A percentile compares a stretch with the other conserved stretches of the same genome.
Conservation (phyloP, 2,888 invertebrate genomes). For the Pammene aurita region DNA sequence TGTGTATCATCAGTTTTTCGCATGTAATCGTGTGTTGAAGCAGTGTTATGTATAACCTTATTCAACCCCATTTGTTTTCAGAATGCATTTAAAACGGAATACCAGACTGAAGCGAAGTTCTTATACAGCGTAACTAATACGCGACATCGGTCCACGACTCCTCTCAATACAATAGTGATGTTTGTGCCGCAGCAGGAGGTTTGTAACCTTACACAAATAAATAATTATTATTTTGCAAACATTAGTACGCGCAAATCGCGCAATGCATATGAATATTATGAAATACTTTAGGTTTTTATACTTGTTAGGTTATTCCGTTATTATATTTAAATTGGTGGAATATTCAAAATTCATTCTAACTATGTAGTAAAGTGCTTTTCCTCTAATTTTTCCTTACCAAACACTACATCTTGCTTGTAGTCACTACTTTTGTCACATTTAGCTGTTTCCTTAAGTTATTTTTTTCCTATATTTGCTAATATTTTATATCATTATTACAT, state of each 20-base stretch:
- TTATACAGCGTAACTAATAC: constrained; percentile 66
- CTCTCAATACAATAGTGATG: constrained; percentile 95
- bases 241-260: constrained; percentile 4
- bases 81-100: constrained; percentile 69
- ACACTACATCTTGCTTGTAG: too few relatives aligned
- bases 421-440: too few relatives aligned
- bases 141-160: constrained; percentile 85
- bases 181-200: constrained; percentile 99
- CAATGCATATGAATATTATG: not conserved
- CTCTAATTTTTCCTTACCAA: too few relatives aligned
- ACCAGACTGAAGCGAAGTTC: constrained; percentile 70
- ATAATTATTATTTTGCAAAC: constrained; percentile 26
- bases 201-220: constrained; percentile 46
- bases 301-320: too few relatives aligned
- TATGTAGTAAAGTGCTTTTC: not conserved
- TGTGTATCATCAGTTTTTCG: constrained; percentile 48
- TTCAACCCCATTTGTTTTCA: constrained; percentile 58
- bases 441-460: too few relatives aligned
- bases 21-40: constrained; percentile 17
- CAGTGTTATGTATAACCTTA: constrained; percentile 35
- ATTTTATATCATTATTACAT: too few relatives aligned
- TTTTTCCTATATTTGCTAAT: too few relatives aligned
- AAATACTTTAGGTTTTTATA: not conserved
- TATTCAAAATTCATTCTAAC: not conserved
- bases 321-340: not conserved